Conservation (phyloP, 2,113 vertebrate species). For the Empidonax alnorum region DNA sequence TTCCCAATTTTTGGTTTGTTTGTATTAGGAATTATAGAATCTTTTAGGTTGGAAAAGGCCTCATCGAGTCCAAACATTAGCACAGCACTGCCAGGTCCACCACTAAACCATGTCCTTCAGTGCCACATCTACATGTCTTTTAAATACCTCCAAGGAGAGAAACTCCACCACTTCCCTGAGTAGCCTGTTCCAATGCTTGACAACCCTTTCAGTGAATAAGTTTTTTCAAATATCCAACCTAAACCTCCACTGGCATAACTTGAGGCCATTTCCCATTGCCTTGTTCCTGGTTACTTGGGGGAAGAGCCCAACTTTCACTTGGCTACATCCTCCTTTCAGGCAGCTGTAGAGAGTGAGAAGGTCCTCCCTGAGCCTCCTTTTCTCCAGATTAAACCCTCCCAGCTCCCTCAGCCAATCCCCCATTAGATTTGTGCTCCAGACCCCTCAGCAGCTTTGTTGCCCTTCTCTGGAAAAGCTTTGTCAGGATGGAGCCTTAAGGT, state of each 20-base stretch:
- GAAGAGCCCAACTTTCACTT: background rate
- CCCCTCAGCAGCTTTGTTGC: background rate
- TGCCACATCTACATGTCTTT: background rate
- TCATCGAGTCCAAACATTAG: background rate
- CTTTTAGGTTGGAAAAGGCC: background rate
- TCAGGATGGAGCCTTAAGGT: background rate
- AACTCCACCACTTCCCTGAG: background rate
- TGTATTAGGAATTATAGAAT: background rate
- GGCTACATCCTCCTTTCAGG: background rate
- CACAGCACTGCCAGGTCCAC: background rate
- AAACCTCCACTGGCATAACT: background rate
- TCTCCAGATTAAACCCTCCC: background rate
- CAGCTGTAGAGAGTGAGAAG: too few species aligned
- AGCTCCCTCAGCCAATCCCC: background rate
- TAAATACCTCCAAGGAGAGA: background rate
- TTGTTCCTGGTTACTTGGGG: background rate
- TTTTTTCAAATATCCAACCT: background rate
- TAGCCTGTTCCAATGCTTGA: rapidly evolving
- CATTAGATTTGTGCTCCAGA: background rate
- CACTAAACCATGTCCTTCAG: background rate
- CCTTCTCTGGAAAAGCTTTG: background rate
- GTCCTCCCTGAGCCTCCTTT: background rate
- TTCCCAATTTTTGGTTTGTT: background rate
- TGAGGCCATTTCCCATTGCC: background rate
- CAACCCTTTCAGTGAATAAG: background rate